Evolutionary conservation across 92 coral and sea anemone species (phyloP), one percentile per base, ranked within the genome.

Genomic region (Phenganax subtilis): DNA sequence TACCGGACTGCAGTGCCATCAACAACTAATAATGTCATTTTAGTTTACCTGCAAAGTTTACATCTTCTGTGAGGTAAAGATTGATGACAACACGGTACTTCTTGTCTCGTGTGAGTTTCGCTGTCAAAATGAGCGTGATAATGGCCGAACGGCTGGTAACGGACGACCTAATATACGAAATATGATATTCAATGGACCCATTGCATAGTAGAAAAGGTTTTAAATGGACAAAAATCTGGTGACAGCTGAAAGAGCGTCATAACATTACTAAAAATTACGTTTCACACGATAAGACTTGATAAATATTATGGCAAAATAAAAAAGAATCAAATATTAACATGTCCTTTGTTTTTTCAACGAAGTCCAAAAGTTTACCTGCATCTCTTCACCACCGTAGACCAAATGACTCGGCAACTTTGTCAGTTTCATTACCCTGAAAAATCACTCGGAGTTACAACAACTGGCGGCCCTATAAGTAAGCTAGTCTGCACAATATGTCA

Each of bases 71-170:
- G 80, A 47, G 78, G 89, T 3, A 75, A 65, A 25, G 70, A 65
- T 84, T 92, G 97, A 71, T 96, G 99, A 78, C 99, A 96, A 88
- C 99, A 96, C 63, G 84, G 91, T 55, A 92, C 72, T 51, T 87
- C 92, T 15, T 97, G 92, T 62, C 86, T 83, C 27, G 89, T 89
- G 86, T 96, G 99, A 6, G 99, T 96, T 63, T 96, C 99, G 16
- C 91, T 87, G 87, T 96, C 99, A 29, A 85, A 88, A 84, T 96
- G 99, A 12, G 97, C 91, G 83, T 92, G 96, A 83, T 96, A 96
- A 82, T 96, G 99, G 53, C 99, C 99, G 68, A 83, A 90, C 30
- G 91, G 96, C 17, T 85, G 89, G 85, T 96, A 96, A 65, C 91
- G 96, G 66, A 96, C 96, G 61, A 92, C 99, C 99, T 96, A 28